phyloP scores from a whole-genome alignment of 23 tunicate genomes.

The Ciona savignyi region DNA sequence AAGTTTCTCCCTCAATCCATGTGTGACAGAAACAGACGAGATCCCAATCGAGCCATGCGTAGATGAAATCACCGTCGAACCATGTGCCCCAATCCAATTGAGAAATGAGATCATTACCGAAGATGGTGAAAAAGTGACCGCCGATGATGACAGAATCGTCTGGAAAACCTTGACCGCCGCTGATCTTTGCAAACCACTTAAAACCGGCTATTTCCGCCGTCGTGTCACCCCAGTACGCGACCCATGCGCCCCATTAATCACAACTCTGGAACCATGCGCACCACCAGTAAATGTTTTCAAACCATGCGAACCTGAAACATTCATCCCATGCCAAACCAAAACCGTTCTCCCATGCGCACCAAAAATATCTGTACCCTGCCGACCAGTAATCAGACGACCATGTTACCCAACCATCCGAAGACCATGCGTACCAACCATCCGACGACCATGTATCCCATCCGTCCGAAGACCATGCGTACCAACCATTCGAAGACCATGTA shows the following conservation, averaged over 20 bases:
- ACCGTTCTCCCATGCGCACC: background rate
- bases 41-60: background rate
- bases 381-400: background rate
- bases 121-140: background rate
- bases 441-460: background rate
- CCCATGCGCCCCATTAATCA: background rate
- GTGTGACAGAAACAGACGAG: no score
- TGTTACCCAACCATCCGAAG: background rate
- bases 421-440: background rate
- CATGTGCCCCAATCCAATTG: background rate
- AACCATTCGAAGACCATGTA: no score
- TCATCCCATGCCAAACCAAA: background rate
- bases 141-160: background rate
- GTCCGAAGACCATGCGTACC: background rate
- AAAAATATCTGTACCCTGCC: background rate
- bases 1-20: background rate
- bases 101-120: background rate
- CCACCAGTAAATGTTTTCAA: conserved; percentile 1
- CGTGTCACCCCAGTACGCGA: background rate
- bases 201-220: background rate
- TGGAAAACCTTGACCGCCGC: background rate
- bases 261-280: conserved; percentile 5
- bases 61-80: background rate
- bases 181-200: background rate
- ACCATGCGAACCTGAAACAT: background rate